Conservation (phyloP, 2,797 vertebrate genomes). For the Enteromius anoplus region DNA sequence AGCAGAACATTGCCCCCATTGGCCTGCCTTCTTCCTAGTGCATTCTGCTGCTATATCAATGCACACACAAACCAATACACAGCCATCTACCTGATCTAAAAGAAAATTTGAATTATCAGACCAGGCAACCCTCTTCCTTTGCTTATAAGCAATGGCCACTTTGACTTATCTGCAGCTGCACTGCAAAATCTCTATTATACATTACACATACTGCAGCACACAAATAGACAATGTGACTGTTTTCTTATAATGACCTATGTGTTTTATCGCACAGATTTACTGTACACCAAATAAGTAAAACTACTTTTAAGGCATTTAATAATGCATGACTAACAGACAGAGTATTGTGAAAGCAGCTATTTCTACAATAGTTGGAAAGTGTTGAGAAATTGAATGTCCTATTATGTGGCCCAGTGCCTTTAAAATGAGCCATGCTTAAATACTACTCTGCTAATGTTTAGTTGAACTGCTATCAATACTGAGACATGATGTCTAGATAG, state of each 20-base stretch:
- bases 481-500: not conserved
- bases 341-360: constrained; percentile 3
- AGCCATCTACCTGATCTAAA: not conserved
- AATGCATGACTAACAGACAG: not conserved
- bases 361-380: not conserved
- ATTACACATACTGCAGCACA: not conserved
- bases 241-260: not conserved
- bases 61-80: not conserved
- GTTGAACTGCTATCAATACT: not conserved
- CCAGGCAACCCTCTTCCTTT: not conserved
- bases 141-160: not conserved
- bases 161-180: not conserved
- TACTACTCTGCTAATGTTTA: not conserved
- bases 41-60: not conserved
- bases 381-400: not conserved
- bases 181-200: not conserved
- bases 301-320: not conserved
- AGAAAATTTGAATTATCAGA: not conserved
- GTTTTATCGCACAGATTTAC: not conserved
- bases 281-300: not conserved
- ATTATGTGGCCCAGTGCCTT: not conserved
- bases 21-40: not conserved
- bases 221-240: not conserved
- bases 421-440: not conserved
- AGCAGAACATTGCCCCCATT: not conserved